phyloP scores from a whole-genome alignment of 2,888 invertebrate genomes.

The Protophormia terraenovae region DNA sequence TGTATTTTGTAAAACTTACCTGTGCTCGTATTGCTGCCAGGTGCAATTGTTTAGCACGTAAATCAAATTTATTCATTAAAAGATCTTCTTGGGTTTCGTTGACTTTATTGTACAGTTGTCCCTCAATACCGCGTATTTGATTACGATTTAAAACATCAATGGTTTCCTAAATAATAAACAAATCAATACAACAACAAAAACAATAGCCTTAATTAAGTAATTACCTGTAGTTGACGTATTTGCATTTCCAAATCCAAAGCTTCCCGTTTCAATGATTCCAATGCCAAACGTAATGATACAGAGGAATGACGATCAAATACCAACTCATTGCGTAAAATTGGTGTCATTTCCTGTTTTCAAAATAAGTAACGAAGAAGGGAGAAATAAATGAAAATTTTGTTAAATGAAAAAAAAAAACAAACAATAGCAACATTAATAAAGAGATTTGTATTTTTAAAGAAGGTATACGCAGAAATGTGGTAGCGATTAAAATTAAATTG shows the following conservation, averaged over 20 bases:
- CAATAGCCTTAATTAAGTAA: not conserved
- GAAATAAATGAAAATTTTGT: conserved; percentile 15
- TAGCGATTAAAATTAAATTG: no score
- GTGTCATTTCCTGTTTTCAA: conserved; percentile 85
- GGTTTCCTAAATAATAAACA: conserved; percentile 84
- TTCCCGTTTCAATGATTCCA: conserved; percentile 91
- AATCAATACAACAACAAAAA: not conserved
- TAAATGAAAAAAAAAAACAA: not conserved
- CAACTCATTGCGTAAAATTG: conserved; percentile 91
- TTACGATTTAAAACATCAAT: conserved; percentile 91
- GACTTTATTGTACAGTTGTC: conserved; percentile 93
- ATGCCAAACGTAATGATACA: conserved; percentile 87
- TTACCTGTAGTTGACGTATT: conserved; percentile 90
- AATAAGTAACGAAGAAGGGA: no score
- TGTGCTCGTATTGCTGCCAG: conserved; percentile 94
- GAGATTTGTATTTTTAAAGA: no score
- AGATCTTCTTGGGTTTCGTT: conserved; percentile 98
- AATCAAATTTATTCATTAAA: conserved; percentile 95
- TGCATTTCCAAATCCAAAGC: conserved; percentile 91
- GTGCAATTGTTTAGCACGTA: conserved; percentile 94
- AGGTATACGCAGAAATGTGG: no score
- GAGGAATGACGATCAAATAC: conserved; percentile 89
- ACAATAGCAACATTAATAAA: not conserved
- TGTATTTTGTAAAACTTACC: conserved; percentile 88
- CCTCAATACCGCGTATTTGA: conserved; percentile 89